phyloP scores from a whole-genome alignment of 2,888 invertebrate species.

The Nomada lathburiana region DNA sequence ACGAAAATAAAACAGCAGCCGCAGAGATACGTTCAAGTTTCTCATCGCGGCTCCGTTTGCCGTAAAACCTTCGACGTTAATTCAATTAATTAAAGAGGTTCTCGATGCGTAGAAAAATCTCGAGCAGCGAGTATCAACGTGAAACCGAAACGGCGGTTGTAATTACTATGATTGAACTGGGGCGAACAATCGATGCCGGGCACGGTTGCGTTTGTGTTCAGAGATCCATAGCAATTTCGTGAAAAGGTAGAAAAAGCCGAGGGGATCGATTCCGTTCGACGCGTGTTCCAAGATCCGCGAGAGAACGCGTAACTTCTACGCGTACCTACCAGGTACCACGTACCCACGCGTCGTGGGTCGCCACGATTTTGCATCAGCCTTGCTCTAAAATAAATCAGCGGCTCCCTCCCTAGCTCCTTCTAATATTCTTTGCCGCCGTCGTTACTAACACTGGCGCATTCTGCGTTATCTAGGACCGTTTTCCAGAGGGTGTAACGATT shows the following conservation, averaged over 20 bases:
- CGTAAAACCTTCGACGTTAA: slow-evolving; percentile 3
- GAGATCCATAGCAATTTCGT: slow-evolving; percentile 44
- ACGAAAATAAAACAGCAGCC: slow-evolving; percentile 11
- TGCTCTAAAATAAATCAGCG: slow-evolving; percentile 76
- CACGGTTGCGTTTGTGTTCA: slow-evolving; percentile 11
- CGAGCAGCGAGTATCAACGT: not conserved
- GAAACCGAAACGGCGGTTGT: slow-evolving; percentile 4
- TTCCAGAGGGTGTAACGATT: slow-evolving; percentile 11
- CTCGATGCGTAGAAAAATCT: not conserved
- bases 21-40: not conserved
- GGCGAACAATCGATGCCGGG: slow-evolving; percentile 36
- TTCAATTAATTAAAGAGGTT: slow-evolving; percentile 30
- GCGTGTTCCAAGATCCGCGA: slow-evolving; percentile 49
- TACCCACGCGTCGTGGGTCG: slow-evolving; percentile 19
- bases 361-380: slow-evolving; percentile 73
- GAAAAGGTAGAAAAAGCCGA: slow-evolving; percentile 24
- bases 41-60: not conserved
- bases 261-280: slow-evolving; percentile 36
- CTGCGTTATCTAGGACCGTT: not conserved
- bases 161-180: slow-evolving; percentile 48
- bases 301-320: slow-evolving; percentile 72
- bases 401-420: slow-evolving; percentile 17
- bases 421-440: slow-evolving; percentile 6
- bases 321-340: not conserved
- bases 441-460: slow-evolving; percentile 10